Evolutionary conservation across 1,140 invertebrate genomes (phyloP), one percentile per base, ranked within the genome.

Genomic region (Drosophila nikananu): DNA sequence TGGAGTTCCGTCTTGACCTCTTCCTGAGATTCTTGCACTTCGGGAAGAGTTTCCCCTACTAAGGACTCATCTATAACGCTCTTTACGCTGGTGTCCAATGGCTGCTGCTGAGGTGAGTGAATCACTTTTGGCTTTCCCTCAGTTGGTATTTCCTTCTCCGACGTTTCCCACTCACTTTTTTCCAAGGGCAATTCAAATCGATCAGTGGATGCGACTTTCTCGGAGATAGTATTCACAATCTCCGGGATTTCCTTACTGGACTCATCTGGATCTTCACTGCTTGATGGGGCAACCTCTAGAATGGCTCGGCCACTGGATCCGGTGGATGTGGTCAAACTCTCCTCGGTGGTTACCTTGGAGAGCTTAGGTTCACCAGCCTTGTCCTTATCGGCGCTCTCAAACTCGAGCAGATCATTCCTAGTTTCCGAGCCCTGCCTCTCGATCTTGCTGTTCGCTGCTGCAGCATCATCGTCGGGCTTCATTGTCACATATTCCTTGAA

Each of bases 21-120:
- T 86, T 96, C 95, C 41, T 95, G 87, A 13, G 95, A 95, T 82
- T 96, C 95, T 67, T 96, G 95, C 15, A 96, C 95, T 93, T 96
- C 95, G 65, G 95, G 94, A 30, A 96, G 95, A 71, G 96, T 95
- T 93, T 96, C 94, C 64, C 94, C 94, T 7, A 94, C 94, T 59
- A 92, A 59, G 6, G 92, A 46, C 63, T 93, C 91, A 41, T 92
- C 92, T 15, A 94, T 94, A 72, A 52, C 65, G 62, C 94, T 93
- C 19, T 94, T 94, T 5, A 39, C 57, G 12, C 15, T 13, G 7
- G 63, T 37, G 37, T 15, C 64, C 42, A 63, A 49, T 83, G 92
- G 92, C 71, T 94, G 94, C 71, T 94, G 94, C 2, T 81, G 92
- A 17, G 94, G 94, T 13, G 93, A 93, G 64, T 93, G 86, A 3